Conservation (phyloP, 2,797 vertebrate genomes). For the Rhinatrema bivittatum region DNA sequence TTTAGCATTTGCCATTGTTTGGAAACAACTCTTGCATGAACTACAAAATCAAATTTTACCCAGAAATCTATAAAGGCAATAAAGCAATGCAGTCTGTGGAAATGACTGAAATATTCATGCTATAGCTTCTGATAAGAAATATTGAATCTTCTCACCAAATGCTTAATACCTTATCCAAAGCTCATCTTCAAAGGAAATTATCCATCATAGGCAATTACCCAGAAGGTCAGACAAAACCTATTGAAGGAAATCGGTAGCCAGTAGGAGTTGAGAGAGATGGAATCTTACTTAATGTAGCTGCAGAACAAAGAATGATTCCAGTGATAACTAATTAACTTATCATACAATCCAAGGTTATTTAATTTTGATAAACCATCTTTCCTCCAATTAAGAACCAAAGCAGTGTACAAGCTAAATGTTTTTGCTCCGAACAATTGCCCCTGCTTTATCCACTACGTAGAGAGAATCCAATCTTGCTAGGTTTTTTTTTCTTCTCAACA, state of each 20-base stretch:
- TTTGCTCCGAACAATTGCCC: conserved; percentile 15
- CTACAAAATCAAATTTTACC: background rate
- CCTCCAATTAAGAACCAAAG: conserved; percentile 16
- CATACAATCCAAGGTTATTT: too few species aligned
- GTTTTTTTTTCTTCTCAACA: background rate
- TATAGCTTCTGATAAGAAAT: conserved; percentile 7
- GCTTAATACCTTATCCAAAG: background rate
- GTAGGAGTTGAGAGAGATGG: background rate
- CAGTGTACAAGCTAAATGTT: too few species aligned
- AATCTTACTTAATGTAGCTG: conserved; percentile 2
- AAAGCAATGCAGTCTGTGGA: background rate
- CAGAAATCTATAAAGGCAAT: background rate
- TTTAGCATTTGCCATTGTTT: background rate
- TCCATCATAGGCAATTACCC: conserved; percentile 13
- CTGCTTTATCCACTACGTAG: conserved; percentile 2
- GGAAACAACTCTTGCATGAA: conserved; percentile 1
- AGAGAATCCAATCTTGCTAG: background rate
- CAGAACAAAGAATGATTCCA: conserved; percentile 11
- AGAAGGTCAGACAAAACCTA: conserved; percentile 14
- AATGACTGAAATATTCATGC: conserved; percentile 12
- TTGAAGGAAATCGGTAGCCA: conserved; percentile 6
- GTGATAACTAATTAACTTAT: too few species aligned
- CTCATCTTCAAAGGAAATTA: conserved; percentile 16
- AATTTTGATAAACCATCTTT: too few species aligned
- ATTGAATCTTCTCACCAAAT: background rate